A percentile compares a stretch with the other conserved stretches of the same genome.
These are phyloP conservation scores for Onychomys leucogaster DNA, from an alignment of 2,797 vertebrate genomes.

Conservation along the genomic window DNA sequence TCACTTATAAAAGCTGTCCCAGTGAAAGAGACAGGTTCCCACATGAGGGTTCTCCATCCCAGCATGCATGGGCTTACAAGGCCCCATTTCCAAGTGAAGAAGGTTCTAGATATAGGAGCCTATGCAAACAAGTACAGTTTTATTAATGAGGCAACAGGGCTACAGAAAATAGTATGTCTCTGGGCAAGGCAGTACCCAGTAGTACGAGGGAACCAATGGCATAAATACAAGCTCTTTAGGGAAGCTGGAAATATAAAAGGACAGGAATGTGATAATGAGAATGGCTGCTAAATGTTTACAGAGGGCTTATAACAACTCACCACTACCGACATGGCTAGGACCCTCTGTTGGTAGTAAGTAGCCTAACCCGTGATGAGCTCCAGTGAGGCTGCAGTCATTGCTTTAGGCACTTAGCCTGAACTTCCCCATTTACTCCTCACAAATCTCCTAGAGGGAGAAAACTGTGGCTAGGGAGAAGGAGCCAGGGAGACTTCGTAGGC, in stretches of 20 bases:
- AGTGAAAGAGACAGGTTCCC: conserved; percentile 19
- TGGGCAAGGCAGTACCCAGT: neutral
- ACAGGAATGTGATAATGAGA: neutral
- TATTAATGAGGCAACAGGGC: neutral
- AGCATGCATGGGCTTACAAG: neutral
- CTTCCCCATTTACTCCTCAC: neutral
- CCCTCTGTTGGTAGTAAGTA: neutral
- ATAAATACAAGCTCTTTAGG: neutral
- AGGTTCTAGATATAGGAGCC: neutral
- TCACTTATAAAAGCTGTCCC: conserved; percentile 44
- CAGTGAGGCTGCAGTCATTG: neutral
- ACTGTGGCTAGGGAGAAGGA: neutral
- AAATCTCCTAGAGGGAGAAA: neutral
- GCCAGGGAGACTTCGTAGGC: neutral
- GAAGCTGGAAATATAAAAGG: conserved; percentile 23
- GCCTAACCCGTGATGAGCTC: neutral
- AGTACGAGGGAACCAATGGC: neutral
- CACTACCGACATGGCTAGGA: neutral
- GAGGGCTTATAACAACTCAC: neutral
- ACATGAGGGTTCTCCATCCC: neutral
- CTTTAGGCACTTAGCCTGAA: neutral
- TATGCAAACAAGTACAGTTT: neutral
- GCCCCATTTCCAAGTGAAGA: neutral
- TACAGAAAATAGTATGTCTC: neutral
- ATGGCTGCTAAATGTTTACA: neutral